phyloP scores from a whole-genome alignment of 2,797 vertebrate species.

The Onychomys torridus region DNA sequence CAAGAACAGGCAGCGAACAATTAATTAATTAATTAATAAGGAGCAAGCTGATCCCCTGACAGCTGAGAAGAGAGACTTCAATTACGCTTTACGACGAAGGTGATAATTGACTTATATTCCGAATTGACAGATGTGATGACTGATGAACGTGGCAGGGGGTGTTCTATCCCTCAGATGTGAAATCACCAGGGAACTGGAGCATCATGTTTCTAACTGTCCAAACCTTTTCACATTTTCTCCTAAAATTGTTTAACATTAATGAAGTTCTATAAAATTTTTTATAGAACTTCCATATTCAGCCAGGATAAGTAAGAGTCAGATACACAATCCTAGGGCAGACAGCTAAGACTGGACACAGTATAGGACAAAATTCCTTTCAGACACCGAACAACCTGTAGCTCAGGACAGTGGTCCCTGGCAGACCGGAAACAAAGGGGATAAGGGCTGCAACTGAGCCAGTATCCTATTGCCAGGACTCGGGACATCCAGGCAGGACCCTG shows the following conservation, averaged over 20 bases:
- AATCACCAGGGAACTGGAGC: background rate
- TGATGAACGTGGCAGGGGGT: background rate
- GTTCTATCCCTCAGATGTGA: accelerated
- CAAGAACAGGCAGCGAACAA: background rate
- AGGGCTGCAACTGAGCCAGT: accelerated
- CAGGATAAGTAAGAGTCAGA: background rate
- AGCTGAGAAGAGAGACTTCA: slow-evolving; percentile 44
- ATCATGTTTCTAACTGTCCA: background rate
- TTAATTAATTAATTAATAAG: background rate
- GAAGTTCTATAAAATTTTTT: background rate
- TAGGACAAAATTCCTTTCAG: background rate
- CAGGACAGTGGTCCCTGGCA: background rate
- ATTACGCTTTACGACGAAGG: slow-evolving; percentile 49
- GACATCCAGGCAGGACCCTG: background rate
- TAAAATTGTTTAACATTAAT: background rate
- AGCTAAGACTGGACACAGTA: background rate
- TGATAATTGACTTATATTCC: slow-evolving; percentile 54
- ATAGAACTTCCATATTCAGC: background rate
- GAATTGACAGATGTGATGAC: background rate
- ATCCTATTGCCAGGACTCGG: background rate
- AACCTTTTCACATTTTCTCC: background rate
- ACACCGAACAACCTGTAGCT: background rate
- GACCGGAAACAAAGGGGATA: background rate
- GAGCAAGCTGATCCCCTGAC: background rate
- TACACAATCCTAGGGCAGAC: background rate